These are phyloP conservation scores for Scytalopus superciliaris DNA, from an alignment of 2,113 vertebrate species.

Conservation along the genomic window DNA sequence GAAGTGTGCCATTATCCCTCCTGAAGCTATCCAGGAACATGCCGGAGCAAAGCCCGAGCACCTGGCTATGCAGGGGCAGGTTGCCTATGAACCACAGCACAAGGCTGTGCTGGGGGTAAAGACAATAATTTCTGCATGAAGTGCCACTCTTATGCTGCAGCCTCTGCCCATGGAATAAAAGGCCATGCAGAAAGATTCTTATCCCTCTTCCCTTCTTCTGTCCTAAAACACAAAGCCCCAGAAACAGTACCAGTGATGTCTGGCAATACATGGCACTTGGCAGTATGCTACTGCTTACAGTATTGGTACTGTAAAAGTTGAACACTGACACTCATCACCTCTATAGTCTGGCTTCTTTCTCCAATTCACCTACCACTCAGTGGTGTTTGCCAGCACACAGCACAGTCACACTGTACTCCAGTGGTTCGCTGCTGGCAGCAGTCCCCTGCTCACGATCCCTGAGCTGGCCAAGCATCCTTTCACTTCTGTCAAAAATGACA, in stretches of 20 bases:
- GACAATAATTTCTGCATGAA: neutral
- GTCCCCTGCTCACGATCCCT: accelerated
- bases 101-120: neutral
- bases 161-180: neutral
- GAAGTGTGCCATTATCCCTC: neutral
- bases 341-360: neutral
- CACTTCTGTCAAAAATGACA: neutral
- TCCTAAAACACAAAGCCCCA: neutral
- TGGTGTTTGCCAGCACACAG: neutral
- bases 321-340: neutral
- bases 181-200: neutral
- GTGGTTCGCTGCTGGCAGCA: accelerated
- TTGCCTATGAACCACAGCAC: neutral
- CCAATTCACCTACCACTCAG: accelerated
- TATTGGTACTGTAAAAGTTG: neutral
- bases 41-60: neutral
- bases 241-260: accelerated
- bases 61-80: neutral
- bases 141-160: neutral
- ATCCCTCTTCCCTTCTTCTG: neutral
- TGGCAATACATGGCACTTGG: neutral
- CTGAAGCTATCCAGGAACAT: neutral
- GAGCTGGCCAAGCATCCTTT: neutral
- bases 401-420: accelerated
- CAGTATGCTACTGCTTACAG: neutral